These are phyloP conservation scores for Lasioglossum malachurum DNA, from an alignment of 2,888 invertebrate genomes.

Conservation along the genomic window DNA sequence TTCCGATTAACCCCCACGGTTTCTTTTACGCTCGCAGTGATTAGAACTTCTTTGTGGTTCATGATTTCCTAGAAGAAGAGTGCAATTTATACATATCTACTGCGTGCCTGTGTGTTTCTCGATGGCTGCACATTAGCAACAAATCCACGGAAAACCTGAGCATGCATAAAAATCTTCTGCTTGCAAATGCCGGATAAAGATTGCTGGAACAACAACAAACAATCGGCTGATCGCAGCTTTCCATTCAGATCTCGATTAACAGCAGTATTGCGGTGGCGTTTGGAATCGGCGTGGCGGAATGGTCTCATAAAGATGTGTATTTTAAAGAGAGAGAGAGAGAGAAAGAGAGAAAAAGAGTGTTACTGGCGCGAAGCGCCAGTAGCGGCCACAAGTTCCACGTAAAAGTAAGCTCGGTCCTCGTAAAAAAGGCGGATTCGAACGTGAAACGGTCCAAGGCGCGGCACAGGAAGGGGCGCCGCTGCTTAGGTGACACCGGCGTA, in stretches of 20 bases:
- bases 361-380: slow-evolving; percentile 42
- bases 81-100: neutral
- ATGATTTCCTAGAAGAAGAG: neutral
- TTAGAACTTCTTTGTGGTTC: neutral
- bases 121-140: neutral
- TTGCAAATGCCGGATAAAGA: too few species aligned
- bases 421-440: slow-evolving; percentile 74
- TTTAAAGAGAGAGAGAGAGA: neutral
- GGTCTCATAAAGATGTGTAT: neutral
- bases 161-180: neutral
- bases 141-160: neutral
- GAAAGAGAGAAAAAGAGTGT: neutral
- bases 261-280: too few species aligned
- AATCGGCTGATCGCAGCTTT: neutral
- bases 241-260: neutral
- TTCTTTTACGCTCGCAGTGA: neutral
- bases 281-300: neutral
- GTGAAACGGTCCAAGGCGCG: slow-evolving; percentile 71
- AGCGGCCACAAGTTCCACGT: slow-evolving; percentile 67
- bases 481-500: slow-evolving; percentile 72
- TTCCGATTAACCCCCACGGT: neutral
- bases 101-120: neutral
- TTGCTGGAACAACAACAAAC: too few species aligned
- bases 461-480: slow-evolving; percentile 24
- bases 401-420: slow-evolving; percentile 73